Percentiles rank a stretch among this genome's conserved stretches.
phyloP scores from a whole-genome alignment of 1,140 invertebrate species.

The Zaprionus kolodkinae region DNA sequence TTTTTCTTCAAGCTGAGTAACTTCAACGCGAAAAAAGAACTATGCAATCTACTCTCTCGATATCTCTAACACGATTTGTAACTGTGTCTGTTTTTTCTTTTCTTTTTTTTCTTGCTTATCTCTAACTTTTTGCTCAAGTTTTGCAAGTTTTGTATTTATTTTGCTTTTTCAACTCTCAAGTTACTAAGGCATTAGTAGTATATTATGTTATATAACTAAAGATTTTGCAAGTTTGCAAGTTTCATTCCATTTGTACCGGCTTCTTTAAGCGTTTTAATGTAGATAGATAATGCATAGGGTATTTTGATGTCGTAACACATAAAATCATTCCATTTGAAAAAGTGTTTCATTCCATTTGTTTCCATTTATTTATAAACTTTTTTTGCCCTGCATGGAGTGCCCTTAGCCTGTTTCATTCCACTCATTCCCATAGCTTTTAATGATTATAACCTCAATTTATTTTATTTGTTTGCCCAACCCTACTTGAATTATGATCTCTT shows the following conservation, averaged over 20 bases:
- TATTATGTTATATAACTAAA: not conserved
- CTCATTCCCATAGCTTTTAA: not conserved
- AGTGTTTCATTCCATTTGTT: slow-evolving; percentile 22
- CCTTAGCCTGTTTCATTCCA: not conserved
- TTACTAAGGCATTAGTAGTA: not conserved
- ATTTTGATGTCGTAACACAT: too few species aligned
- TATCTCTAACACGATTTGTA: not conserved
- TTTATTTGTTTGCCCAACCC: not conserved
- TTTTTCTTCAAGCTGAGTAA: not conserved
- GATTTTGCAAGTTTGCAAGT: not conserved
- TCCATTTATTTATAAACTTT: not conserved
- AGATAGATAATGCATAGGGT: too few species aligned
- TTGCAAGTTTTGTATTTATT: not conserved
- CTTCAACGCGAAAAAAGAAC: not conserved
- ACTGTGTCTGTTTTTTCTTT: not conserved
- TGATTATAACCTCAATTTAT: not conserved
- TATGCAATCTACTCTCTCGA: not conserved
- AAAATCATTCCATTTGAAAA: not conserved
- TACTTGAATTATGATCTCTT: not conserved
- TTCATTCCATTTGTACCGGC: not conserved
- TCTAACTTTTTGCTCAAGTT: not conserved
- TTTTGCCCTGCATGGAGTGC: not conserved
- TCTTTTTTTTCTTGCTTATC: not conserved
- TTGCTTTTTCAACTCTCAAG: not conserved
- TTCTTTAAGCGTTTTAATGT: too few species aligned